Base-by-base conservation (phyloP, 2,113 vertebrate species). In the Irena cyanogastra region DNA sequence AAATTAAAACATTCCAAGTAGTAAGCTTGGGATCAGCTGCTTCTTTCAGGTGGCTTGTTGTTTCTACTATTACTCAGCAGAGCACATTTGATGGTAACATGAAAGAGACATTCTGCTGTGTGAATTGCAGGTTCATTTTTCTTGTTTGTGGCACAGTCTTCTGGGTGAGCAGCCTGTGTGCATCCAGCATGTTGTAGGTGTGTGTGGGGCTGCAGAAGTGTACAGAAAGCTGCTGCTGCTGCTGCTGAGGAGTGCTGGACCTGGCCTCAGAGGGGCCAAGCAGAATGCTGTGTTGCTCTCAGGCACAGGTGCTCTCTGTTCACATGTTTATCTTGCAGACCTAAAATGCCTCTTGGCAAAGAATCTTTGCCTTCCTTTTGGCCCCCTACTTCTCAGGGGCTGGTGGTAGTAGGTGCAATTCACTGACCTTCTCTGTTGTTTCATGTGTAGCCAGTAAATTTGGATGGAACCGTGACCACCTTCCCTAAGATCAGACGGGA, bases 251-350 rank as follows among this genome's bases (percentile, higher is more conserved):
- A 65, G 26, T 1, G 5, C 21, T 83, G 80, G 47, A 53, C 24
- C 20, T 81, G 50, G 8, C 50, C 21, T 39, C 1, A 2, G 1
- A 28, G 0, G 0, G 49, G 47, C n/a, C 54, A 56, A 44, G 19
- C 2, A 52, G 24, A 13, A 15, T 59, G 26, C 63, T 61, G 16
- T 3, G 1, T 1, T 4, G 1, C 21, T 74, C 52, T 81, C 31
- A 74, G 45, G 16, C 41, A 44, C 35, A 78, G 31, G 10, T 16
- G 39, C 8, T 77, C 28, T 68, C 23, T 9, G 2, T n/a, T 63
- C 47, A 35, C 3, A 1, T 9, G 9, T 45, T 72, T 56, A 8
- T 31, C 16, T 69, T 33, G 49, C 12, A 45, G n/a, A 41, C 6
- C 13, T 83, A 52, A 88, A 86, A 77, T 7, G 5, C 7, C n/a